Conservation (phyloP, 2,797 vertebrate species). For the Ctenopoma multispine region DNA sequence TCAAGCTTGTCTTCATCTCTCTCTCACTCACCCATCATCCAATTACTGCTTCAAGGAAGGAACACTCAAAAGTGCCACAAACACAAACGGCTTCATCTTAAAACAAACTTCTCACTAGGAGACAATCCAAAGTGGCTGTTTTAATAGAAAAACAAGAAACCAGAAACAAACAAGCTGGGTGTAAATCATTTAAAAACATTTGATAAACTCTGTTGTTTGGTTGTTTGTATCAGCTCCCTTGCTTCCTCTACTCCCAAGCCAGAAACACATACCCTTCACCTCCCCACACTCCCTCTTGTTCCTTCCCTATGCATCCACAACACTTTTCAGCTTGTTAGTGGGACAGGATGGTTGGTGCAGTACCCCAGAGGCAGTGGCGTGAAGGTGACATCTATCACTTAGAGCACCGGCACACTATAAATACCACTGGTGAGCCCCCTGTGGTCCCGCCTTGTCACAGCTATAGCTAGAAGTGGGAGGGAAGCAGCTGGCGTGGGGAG, state of each 20-base stretch:
- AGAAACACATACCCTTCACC: constrained; percentile 37
- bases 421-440: constrained; percentile 78
- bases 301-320: constrained; percentile 62
- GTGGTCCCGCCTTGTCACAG: constrained; percentile 80
- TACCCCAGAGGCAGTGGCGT: constrained; percentile 75
- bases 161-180: constrained; percentile 31
- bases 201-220: constrained; percentile 48
- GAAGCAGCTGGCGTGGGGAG: constrained; percentile 80
- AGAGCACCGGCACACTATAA: constrained; percentile 79
- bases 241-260: constrained; percentile 30
- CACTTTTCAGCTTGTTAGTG: constrained; percentile 84
- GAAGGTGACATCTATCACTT: constrained; percentile 89
- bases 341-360: constrained; percentile 73
- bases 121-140: constrained; percentile 41
- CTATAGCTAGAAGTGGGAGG: constrained; percentile 70
- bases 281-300: constrained; percentile 27
- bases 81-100: constrained; percentile 41
- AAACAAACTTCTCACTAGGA: constrained; percentile 50
- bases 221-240: constrained; percentile 34
- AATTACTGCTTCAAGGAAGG: constrained; percentile 24
- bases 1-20: constrained; percentile 40
- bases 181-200: constrained; percentile 41
- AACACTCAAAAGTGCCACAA: constrained; percentile 29
- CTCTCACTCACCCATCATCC: constrained; percentile 41
- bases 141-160: constrained; percentile 64